phyloP scores from a whole-genome alignment of 2,113 vertebrate species.

The Amia ocellicauda region DNA sequence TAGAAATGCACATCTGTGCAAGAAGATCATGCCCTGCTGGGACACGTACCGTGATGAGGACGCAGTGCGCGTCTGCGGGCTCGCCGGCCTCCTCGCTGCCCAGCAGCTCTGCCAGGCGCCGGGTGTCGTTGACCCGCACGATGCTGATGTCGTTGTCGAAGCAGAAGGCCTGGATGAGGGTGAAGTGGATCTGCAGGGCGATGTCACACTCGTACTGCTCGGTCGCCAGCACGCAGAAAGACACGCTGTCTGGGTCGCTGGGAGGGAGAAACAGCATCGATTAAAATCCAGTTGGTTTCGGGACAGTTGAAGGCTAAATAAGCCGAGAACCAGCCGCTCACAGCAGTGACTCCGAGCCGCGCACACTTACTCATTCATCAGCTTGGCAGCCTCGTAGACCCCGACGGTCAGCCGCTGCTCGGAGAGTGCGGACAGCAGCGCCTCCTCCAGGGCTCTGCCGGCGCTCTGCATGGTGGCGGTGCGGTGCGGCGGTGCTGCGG shows the following conservation, averaged over 20 bases:
- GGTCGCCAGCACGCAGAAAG: constrained; percentile 63
- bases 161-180: constrained; percentile 75
- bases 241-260: constrained; percentile 68
- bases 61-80: constrained; percentile 65
- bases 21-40: too few species aligned
- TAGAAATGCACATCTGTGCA: background rate
- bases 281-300: background rate
- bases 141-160: constrained; percentile 76
- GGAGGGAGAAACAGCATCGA: constrained; percentile 19
- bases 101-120: constrained; percentile 58
- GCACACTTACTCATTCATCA: constrained; percentile 89
- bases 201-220: constrained; percentile 61
- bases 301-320: background rate
- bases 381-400: constrained; percentile 91
- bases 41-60: constrained; percentile 66
- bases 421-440: constrained; percentile 75
- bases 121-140: constrained; percentile 62
- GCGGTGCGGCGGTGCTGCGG: constrained; percentile 45
- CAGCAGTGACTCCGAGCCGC: background rate
- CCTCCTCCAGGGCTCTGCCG: constrained; percentile 77
- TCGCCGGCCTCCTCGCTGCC: constrained; percentile 47
- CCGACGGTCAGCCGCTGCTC: constrained; percentile 85
- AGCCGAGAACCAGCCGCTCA: too few species aligned
- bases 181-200: constrained; percentile 74
- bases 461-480: constrained; percentile 70